A percentile compares a stretch with the other conserved stretches of the same genome.
Conservation (phyloP, 2,797 vertebrate genomes). For the Sebastes cheni region DNA sequence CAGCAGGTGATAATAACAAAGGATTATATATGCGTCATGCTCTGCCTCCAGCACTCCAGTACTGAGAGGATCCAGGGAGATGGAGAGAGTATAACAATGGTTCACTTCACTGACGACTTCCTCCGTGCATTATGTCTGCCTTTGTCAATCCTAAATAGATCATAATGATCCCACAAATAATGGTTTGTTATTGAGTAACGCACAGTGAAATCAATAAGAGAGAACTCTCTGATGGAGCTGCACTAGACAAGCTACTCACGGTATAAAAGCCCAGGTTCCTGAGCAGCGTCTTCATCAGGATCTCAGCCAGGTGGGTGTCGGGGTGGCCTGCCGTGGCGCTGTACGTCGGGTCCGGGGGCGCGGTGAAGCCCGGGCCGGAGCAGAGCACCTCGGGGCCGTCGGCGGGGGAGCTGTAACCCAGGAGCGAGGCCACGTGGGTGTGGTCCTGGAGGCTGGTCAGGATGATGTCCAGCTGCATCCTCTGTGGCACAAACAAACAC, state of each 20-base stretch:
- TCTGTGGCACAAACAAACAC: slow-evolving; percentile 69
- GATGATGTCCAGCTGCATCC: slow-evolving; percentile 93
- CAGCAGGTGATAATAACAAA: slow-evolving; percentile 30
- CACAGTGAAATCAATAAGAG: not conserved
- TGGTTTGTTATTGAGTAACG: not conserved
- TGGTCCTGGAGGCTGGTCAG: slow-evolving; percentile 88
- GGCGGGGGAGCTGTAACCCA: slow-evolving; percentile 83
- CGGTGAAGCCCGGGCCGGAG: slow-evolving; percentile 81
- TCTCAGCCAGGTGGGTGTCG: slow-evolving; percentile 84
- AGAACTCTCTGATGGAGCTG: not conserved
- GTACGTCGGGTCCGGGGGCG: slow-evolving; percentile 52
- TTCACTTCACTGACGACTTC: slow-evolving; percentile 3
- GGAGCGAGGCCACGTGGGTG: slow-evolving; percentile 85
- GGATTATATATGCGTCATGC: slow-evolving; percentile 33
- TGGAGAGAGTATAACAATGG: not conserved
- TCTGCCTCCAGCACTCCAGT: not conserved
- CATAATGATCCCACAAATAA: not conserved
- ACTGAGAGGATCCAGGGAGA: not conserved
- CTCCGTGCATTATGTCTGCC: not conserved
- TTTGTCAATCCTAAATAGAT: not conserved
- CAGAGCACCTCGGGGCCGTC: slow-evolving; percentile 76
- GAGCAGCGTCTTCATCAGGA: slow-evolving; percentile 87
- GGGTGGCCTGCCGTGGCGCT: slow-evolving; percentile 64
- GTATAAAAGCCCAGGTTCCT: slow-evolving; percentile 88
- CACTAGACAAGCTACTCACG: slow-evolving; percentile 53